Evolutionary conservation across 1,140 invertebrate genomes (phyloP), one percentile per base, ranked within the genome.

Genomic region (Bombus waltoni): DNA sequence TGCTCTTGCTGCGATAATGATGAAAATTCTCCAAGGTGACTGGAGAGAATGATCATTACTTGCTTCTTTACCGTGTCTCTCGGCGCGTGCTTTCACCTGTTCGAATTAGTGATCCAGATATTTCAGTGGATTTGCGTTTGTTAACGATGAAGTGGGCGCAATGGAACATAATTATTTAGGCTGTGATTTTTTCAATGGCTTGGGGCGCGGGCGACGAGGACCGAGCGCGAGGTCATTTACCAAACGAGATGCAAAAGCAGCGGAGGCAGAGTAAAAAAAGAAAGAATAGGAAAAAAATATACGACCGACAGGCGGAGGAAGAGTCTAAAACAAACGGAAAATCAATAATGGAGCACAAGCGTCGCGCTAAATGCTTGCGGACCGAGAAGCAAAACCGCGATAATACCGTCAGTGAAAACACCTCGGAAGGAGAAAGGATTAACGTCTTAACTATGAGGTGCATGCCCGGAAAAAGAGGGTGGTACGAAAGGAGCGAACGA

Each of bases 361-460:
- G 71, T 68, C 79, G 71, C 59, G 84, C n/a, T 75, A 85, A 85
- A 81, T 70, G 57, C 78, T 68, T 28, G 68, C 22, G 38, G 79
- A 28, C 57, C 71, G n/a, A 35, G 62, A 22, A 73, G 62, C 78
- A 74, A 81, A 85, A 81, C 78, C 78, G 44, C 79, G 78, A 42
- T 81, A 81, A 85, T 85, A 81, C 59, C 79, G 71, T 85, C 71
- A 81, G 70, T 62, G 78, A 42, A 68, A 66, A 81, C 62, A 59
- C 32, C 9, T 44, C 38, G 57, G 59, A 66, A 57, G 71, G 35
- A 75, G 71, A 11, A 53, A 22, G 84, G 71, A 81, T 85, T 81
- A 81, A 75, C 84, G 79, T 81, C 84, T 81, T 81, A 75, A 81
- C 78, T 11, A 22, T 73, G 42, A 47, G 59, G 35, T 42, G n/a